Evolutionary conservation across 2,797 vertebrate species (phyloP).

Genomic region (Zenarchopterus dispar): DNA sequence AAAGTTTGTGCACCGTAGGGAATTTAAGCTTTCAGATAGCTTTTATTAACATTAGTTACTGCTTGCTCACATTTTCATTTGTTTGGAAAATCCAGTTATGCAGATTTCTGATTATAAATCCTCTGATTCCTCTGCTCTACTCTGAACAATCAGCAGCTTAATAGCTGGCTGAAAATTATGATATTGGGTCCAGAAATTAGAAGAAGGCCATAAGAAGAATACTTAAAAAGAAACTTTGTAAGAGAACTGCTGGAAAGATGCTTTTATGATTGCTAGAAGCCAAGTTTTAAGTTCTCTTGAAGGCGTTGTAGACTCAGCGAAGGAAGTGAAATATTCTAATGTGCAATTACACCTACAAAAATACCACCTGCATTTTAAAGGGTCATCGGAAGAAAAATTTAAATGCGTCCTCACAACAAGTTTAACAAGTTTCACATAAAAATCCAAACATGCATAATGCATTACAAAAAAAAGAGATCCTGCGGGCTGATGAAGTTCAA

Average conservation of each 20-base stretch:
- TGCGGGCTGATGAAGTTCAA: neutral
- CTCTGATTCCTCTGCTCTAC: too few species aligned
- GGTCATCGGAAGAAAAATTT: neutral
- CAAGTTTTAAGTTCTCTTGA: neutral
- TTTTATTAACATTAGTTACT: too few species aligned
- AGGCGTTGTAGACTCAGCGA: neutral
- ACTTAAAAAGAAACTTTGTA: neutral
- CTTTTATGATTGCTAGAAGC: neutral
- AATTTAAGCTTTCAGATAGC: neutral
- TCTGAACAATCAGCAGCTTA: too few species aligned
- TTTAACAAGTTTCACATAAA: neutral
- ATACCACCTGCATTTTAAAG: neutral
- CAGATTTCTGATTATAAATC: too few species aligned
- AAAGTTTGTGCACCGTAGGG: neutral
- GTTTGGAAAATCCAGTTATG: too few species aligned
- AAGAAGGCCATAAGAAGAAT: too few species aligned
- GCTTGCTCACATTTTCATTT: too few species aligned
- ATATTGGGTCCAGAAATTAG: too few species aligned
- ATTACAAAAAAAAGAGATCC: neutral
- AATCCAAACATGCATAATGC: neutral
- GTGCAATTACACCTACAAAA: neutral
- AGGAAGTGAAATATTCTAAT: neutral
- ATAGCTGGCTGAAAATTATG: too few species aligned
- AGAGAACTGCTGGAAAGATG: neutral
- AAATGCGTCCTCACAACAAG: neutral